Evolutionary conservation across 1,140 invertebrate species (phyloP).

Genomic region (Cheumatopsyche charites): DNA sequence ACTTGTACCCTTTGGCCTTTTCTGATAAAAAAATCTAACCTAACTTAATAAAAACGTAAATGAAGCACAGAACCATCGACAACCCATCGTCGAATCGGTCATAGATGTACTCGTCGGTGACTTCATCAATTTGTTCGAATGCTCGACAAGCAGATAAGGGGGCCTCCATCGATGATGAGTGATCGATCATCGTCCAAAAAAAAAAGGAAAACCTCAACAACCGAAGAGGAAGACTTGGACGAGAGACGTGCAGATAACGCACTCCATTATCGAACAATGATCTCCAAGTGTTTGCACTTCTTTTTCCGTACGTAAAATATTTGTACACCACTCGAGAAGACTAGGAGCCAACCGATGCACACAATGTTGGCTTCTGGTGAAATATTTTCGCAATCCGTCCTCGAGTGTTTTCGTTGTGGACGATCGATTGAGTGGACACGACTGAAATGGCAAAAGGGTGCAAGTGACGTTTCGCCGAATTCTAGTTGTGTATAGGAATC

Average conservation of each 20-base stretch:
- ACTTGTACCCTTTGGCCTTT: no score
- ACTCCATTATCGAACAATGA: conserved; percentile 34
- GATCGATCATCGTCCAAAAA: conserved; percentile 25
- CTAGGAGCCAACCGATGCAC: background rate
- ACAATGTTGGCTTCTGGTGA: background rate
- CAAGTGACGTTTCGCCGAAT: no score
- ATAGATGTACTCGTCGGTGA: conserved; percentile 27
- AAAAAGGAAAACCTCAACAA: no score
- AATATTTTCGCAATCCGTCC: background rate
- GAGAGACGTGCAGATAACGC: conserved; percentile 12
- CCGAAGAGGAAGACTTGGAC: no score
- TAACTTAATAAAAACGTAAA: no score
- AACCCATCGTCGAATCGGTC: no score
- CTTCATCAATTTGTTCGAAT: conserved; percentile 33
- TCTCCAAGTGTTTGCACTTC: conserved; percentile 21
- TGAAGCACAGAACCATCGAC: no score
- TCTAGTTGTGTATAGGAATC: no score
- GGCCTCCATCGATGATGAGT: background rate
- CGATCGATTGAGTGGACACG: no score
- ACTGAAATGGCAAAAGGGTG: no score
- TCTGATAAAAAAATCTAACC: no score
- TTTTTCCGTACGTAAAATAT: background rate
- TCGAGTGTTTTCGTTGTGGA: background rate
- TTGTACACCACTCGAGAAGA: conserved; percentile 1
- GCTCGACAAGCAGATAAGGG: conserved; percentile 25